Percentiles rank a stretch among this genome's conserved stretches.
Conservation (phyloP, 2,797 vertebrate species). For the Emys orbicularis region DNA sequence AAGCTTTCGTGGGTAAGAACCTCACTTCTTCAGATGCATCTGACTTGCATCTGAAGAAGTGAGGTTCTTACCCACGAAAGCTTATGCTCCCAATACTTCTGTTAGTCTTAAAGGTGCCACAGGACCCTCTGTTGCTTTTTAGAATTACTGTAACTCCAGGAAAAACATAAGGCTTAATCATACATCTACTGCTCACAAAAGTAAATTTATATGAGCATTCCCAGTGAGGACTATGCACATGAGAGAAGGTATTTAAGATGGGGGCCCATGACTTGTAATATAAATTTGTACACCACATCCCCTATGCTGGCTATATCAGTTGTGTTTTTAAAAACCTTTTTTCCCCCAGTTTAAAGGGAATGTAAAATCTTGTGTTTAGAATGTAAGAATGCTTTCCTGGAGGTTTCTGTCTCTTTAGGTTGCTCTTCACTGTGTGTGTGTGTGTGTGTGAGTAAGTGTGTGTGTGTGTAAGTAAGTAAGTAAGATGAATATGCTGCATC, state of each 20-base stretch:
- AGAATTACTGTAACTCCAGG: background rate
- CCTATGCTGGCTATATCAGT: background rate
- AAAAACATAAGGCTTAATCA: background rate
- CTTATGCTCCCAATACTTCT: no score
- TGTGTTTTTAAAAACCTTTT: background rate
- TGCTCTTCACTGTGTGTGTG: background rate
- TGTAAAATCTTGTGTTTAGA: background rate
- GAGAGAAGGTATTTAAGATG: background rate
- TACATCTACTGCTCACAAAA: background rate
- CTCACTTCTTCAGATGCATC: no score
- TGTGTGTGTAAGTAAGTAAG: fast-evolving
- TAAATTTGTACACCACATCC: background rate
- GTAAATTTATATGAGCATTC: no score
- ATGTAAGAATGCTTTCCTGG: background rate
- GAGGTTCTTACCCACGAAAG: no score
- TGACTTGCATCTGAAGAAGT: no score
- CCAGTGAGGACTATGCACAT: background rate
- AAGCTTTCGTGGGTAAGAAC: no score
- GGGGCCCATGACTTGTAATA: background rate
- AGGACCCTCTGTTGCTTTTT: background rate
- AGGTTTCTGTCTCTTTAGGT: background rate
- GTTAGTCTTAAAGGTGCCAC: no score
- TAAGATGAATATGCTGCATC: background rate
- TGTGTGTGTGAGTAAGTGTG: background rate
- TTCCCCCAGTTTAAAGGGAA: background rate